Evolutionary conservation across 2,797 vertebrate genomes (phyloP).

Genomic region (Pipistrellus pygmaeus): DNA sequence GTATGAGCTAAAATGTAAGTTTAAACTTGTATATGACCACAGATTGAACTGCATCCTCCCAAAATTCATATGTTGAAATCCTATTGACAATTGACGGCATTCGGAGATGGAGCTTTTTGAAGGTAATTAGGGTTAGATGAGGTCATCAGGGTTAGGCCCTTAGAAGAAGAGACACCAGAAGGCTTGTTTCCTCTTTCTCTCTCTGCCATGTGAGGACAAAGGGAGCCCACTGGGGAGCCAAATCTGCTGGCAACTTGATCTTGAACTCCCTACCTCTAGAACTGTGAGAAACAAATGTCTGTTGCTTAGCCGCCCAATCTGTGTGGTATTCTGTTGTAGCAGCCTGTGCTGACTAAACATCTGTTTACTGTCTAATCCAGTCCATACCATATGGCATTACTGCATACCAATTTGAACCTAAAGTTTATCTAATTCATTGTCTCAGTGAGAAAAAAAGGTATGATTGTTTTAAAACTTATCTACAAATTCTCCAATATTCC

Average conservation of each 20-base stretch:
- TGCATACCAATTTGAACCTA: neutral
- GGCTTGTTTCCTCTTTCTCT: neutral
- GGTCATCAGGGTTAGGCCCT: neutral
- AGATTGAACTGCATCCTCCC: neutral
- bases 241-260: neutral
- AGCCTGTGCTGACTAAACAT: neutral
- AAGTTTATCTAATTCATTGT: neutral
- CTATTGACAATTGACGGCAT: neutral
- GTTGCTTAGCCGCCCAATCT: neutral
- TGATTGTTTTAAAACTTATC: neutral
- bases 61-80: neutral
- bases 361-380: neutral
- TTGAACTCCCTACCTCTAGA: neutral
- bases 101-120: neutral
- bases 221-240: neutral
- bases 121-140: neutral
- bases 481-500: neutral
- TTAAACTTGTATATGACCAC: neutral
- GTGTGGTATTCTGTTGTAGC: neutral
- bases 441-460: neutral
- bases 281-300: neutral
- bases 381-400: neutral
- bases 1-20: constrained; percentile 15
- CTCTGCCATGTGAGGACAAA: neutral
- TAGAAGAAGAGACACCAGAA: neutral